These are phyloP conservation scores for Helostoma temminkii DNA, from an alignment of 2,797 vertebrate species.

Conservation along the genomic window DNA sequence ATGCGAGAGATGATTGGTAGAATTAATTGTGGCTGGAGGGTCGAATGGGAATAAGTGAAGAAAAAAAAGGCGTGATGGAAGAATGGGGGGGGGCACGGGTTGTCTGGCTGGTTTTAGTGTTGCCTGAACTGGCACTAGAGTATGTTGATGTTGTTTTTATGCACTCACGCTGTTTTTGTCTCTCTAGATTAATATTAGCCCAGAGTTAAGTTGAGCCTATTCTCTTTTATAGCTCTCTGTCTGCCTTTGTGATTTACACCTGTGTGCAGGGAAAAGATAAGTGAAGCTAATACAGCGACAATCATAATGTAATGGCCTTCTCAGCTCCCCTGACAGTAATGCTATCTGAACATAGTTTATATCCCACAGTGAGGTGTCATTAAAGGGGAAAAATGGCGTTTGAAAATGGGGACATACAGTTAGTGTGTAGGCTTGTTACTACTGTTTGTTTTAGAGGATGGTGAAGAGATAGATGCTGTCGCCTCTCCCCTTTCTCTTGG, in stretches of 20 bases:
- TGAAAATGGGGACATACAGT: constrained; percentile 36
- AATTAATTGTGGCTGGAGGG: constrained; percentile 86
- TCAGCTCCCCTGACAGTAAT: constrained; percentile 62
- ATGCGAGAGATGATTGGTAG: constrained; percentile 80
- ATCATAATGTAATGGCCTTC: constrained; percentile 65
- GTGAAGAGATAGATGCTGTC: constrained; percentile 24
- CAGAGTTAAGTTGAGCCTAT: constrained; percentile 51
- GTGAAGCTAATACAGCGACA: constrained; percentile 51
- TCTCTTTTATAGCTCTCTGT: constrained; percentile 68
- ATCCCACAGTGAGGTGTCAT: constrained; percentile 48
- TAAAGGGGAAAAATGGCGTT: constrained; percentile 66
- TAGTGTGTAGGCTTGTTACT: constrained; percentile 8
- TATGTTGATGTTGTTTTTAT: constrained; percentile 57
- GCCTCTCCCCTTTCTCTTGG: constrained; percentile 16
- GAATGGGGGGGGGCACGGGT: not conserved
- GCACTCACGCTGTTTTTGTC: constrained; percentile 41
- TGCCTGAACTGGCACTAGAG: constrained; percentile 49
- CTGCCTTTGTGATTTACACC: constrained; percentile 61
- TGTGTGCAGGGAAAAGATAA: constrained; percentile 59
- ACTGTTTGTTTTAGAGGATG: constrained; percentile 20
- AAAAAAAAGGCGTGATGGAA: constrained; percentile 44
- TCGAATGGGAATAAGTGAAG: constrained; percentile 66
- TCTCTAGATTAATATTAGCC: constrained; percentile 55
- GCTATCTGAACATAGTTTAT: constrained; percentile 48
- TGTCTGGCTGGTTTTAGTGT: constrained; percentile 59